These are phyloP conservation scores for Tetragnatha versicolor DNA, from an alignment of 1,140 invertebrate species.

Conservation along the genomic window DNA sequence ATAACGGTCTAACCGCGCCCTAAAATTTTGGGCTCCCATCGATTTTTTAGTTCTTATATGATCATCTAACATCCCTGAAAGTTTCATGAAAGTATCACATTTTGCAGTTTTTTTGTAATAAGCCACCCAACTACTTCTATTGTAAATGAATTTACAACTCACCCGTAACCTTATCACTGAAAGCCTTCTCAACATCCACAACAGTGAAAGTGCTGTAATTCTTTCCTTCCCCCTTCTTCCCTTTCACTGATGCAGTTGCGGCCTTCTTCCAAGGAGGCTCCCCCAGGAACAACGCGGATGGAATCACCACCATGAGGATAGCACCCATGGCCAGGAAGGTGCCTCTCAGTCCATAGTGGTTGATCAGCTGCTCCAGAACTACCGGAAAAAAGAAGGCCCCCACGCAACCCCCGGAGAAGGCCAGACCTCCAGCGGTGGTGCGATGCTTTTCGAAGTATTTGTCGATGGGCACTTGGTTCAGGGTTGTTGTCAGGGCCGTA, in stretches of 20 bases:
- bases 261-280: constrained; percentile 64
- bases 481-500: constrained; percentile 25
- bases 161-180: neutral
- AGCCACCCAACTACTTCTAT: no score
- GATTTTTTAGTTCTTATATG: no score
- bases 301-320: constrained; percentile 75
- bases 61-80: no score
- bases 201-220: neutral
- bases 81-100: no score
- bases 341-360: constrained; percentile 57
- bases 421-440: constrained; percentile 56
- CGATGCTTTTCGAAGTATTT: constrained; percentile 45
- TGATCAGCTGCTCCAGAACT: constrained; percentile 57
- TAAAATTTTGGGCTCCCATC: no score
- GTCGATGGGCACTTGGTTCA: constrained; percentile 53
- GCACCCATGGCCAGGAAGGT: constrained; percentile 77
- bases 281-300: constrained; percentile 68
- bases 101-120: no score
- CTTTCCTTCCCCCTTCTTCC: neutral
- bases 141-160: no score
- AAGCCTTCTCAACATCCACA: neutral
- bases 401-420: constrained; percentile 62
- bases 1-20: no score
- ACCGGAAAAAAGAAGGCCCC: constrained; percentile 63
- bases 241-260: neutral